A percentile compares a stretch with the other conserved stretches of the same genome.
Evolutionary conservation across 2,888 invertebrate species (phyloP).

Genomic region (Doris montereyensis): DNA sequence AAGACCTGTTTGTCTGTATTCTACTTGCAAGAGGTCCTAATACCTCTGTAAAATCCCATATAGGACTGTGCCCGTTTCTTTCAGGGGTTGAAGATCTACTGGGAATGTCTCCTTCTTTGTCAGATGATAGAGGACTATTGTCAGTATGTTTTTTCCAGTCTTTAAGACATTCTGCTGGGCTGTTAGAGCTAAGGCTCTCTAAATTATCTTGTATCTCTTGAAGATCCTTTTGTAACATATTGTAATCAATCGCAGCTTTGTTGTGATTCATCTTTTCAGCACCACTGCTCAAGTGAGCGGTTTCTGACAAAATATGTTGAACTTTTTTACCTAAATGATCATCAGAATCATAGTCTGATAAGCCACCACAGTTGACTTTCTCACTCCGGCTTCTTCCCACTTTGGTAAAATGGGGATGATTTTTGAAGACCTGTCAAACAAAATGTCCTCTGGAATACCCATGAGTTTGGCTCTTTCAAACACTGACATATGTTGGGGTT

Average conservation of each 20-base stretch:
- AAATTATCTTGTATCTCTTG: constrained; percentile 67
- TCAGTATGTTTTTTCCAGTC: constrained; percentile 42
- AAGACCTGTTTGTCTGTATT: constrained; percentile 29
- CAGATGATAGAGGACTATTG: constrained; percentile 50
- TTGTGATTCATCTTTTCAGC: not conserved
- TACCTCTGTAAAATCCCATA: constrained; percentile 65
- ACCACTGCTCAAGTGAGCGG: constrained; percentile 16
- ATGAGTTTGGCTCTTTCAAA: constrained; percentile 11
- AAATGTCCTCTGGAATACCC: constrained; percentile 17
- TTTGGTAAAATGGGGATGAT: no score
- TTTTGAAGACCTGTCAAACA: not conserved
- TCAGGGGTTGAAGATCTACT: constrained; percentile 49
- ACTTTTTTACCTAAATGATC: constrained; percentile 26
- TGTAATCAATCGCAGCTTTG: constrained; percentile 37
- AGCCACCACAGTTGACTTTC: no score
- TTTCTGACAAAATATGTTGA: constrained; percentile 26
- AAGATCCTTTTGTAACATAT: constrained; percentile 59
- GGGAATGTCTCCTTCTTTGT: constrained; percentile 46
- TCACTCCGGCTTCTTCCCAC: no score
- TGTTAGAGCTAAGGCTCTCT: constrained; percentile 31
- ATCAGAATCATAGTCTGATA: not conserved
- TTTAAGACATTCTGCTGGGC: constrained; percentile 58
- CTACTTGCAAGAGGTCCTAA: constrained; percentile 51
- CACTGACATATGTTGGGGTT: not conserved
- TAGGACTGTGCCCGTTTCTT: constrained; percentile 45